These are phyloP conservation scores for Neosalanx taihuensis DNA, from an alignment of 2,797 vertebrate genomes.

Conservation along the genomic window DNA sequence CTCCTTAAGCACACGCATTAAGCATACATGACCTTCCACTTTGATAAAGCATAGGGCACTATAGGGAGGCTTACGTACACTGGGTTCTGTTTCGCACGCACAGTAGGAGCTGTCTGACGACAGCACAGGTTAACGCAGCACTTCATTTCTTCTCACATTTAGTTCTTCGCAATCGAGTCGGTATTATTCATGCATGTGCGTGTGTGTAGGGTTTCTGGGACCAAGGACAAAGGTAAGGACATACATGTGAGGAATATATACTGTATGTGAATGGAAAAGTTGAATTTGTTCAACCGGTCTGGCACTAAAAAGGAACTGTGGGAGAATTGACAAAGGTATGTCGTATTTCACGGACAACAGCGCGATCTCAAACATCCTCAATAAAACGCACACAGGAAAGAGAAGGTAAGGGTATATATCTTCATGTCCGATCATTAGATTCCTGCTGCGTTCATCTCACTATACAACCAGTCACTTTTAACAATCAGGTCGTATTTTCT, in stretches of 20 bases:
- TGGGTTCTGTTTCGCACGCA: not conserved
- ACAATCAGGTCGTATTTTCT: constrained; percentile 11
- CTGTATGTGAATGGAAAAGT: too few relatives aligned
- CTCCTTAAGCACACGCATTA: not conserved
- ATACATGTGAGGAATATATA: too few relatives aligned
- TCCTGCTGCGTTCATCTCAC: not conserved
- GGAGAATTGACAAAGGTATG: not conserved
- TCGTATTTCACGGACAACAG: not conserved
- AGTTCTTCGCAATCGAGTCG: too few relatives aligned
- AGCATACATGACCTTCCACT: constrained; percentile 6
- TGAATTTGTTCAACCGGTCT: not conserved
- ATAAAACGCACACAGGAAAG: not conserved
- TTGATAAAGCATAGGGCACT: not conserved
- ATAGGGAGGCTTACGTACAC: not conserved
- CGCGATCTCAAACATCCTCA: not conserved
- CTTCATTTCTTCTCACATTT: too few relatives aligned
- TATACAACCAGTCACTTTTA: constrained; percentile 18
- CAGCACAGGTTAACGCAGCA: too few relatives aligned
- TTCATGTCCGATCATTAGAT: not conserved
- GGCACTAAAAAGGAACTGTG: not conserved
- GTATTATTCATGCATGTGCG: too few relatives aligned
- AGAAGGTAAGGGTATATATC: too few relatives aligned
- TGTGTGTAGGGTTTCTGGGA: too few relatives aligned
- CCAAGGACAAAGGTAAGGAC: too few relatives aligned
- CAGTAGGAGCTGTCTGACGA: not conserved